Percentiles rank a stretch among this genome's conserved stretches.
Conservation (phyloP, 2,797 vertebrate genomes). For the Tapirus indicus region DNA sequence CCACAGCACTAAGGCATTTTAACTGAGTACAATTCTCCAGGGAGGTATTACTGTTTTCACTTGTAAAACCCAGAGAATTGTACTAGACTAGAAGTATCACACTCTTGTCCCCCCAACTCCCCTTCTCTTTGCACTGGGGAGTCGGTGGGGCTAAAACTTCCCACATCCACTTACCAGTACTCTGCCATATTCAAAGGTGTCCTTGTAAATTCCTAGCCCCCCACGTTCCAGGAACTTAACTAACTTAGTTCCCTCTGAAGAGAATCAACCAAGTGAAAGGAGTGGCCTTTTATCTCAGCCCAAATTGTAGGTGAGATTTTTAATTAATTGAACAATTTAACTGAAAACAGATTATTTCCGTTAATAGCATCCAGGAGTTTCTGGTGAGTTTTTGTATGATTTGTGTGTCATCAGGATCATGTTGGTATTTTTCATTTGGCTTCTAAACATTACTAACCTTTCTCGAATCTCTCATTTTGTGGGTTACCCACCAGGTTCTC, state of each 20-base stretch:
- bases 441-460: constrained; percentile 55
- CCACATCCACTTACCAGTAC: background rate
- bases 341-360: constrained; percentile 16
- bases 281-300: no score
- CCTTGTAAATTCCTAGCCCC: background rate
- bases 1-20: no score
- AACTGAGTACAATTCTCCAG: background rate
- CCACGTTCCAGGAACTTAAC: background rate
- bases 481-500: constrained; percentile 7
- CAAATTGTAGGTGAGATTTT: background rate
- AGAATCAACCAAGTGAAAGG: background rate
- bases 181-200: background rate
- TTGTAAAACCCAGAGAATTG: no score
- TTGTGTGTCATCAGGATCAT: background rate
- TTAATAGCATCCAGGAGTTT: constrained; percentile 10
- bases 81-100: background rate
- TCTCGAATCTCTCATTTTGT: constrained; percentile 48
- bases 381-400: background rate
- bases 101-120: fast-evolving
- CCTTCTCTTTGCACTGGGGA: background rate
- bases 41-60: no score
- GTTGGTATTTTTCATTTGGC: background rate
- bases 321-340: background rate
- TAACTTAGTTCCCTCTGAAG: background rate
- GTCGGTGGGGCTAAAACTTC: background rate